Evolutionary conservation across 2,797 vertebrate genomes (phyloP), one percentile per base, ranked within the genome.

Genomic region (Urocyon cinereoargenteus): DNA sequence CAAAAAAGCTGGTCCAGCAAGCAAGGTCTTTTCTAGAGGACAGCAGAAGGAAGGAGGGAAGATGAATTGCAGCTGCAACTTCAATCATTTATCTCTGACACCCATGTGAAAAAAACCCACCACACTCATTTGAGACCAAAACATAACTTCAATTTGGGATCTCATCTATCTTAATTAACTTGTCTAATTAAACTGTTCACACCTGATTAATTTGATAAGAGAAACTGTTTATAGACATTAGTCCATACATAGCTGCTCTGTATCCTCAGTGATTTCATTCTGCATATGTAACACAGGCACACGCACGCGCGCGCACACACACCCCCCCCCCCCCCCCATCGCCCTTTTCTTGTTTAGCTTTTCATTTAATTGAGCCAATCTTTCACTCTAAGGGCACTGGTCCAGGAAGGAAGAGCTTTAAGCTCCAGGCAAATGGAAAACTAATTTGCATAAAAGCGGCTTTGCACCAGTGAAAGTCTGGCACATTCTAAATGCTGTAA

Each of bases 391-490:
- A 93, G 68, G 55, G 79, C 62, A 16, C 8, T 72, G 49, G 24
- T 82, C 45, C 66, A 96, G 53, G 21, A 86, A 94, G 90, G n/a
- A 96, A 96, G 75, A 40, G 9, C 34, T 64, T 81, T 84, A 93
- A 91, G 86, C 22, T 34, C 45, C 40, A 86, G 73, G 79, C 90
- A 89, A 96, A 73, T 96, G 49, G 79, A 85, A 95, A 95, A 77
- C 78, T 89, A 34, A 91, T 98, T 96, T 97, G 19, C 53, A 66
- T 88, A 79, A 95, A 96, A 95, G 53, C 22, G 61, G 94, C 62
- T 89, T 64, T n/a, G 40, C 16, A 61, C 6, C 15, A 78, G 82
- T 72, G 70, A 96, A 96, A 73, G 51, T 94, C 57, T 72, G 84
- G 78, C n/a, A 93, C 15, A 55, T 86, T 82, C 62, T 92, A 94